A percentile compares a stretch with the other conserved stretches of the same genome.
Conservation (phyloP, 2,113 vertebrate genomes). For the Pardalotus punctatus region DNA sequence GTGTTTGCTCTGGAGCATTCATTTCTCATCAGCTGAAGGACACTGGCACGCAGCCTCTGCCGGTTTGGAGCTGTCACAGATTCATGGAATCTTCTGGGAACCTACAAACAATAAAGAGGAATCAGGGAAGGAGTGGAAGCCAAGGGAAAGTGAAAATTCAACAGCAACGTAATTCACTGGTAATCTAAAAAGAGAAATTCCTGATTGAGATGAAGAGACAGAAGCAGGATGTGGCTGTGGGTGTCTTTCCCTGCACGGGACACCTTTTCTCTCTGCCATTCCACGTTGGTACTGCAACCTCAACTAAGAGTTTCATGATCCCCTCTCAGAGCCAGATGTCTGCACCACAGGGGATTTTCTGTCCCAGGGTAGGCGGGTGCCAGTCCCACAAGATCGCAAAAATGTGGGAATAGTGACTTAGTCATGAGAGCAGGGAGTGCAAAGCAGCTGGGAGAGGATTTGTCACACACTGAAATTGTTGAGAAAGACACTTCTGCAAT, state of each 20-base stretch:
- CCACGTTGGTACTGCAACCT: background rate
- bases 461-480: background rate
- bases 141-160: background rate
- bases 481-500: background rate
- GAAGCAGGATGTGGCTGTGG: background rate
- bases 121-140: background rate
- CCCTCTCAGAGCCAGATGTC: background rate
- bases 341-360: background rate
- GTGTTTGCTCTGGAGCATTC: background rate
- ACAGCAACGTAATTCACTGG: background rate
- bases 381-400: background rate
- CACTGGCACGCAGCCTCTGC: background rate
- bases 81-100: background rate
- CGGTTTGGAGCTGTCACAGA: background rate
- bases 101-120: background rate
- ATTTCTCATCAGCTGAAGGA: background rate
- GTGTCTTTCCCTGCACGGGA: background rate
- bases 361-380: background rate
- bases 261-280: background rate
- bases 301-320: background rate
- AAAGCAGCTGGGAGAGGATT: background rate
- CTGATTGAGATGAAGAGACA: background rate
- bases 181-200: background rate
- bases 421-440: background rate
- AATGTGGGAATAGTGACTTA: background rate